Evolutionary conservation across 2,797 vertebrate genomes (phyloP), one percentile per base, ranked within the genome.

Genomic region (Megaceryle alcyon): DNA sequence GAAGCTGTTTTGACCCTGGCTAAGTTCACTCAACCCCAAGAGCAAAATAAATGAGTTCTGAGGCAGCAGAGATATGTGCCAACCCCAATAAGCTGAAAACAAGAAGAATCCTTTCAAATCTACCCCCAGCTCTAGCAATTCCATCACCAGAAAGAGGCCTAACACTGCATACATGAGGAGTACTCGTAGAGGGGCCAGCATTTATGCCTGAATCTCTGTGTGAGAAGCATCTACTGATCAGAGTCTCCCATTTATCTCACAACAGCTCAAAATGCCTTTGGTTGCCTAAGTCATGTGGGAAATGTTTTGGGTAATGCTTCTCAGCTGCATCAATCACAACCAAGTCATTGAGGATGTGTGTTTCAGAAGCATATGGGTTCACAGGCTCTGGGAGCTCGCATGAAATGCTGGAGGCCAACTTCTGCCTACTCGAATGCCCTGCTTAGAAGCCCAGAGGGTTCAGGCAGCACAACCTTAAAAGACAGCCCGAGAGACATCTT

Each of bases 261-360:
- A 59, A 49, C 76, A 46, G 72, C 68, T 49, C 80, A 78, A 72
- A 78, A 89, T 94, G 84, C 70, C 61, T 92, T 92, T 85, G 90
- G 86, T 91, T 95, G 88, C 86, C 86, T 48, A 86, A 95, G 68
- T 95, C 86, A 96, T 87, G 90, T 96, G 95, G 86, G 84, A 96
- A 95, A 92, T 85, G 91, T 64, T 93, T 88, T 61, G 88, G 68
- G 44, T 89, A 93, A 97, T 97, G 88, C 90, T 95, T 97, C 92
- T 93, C 95, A 96, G 95, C 80, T 96, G 92, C 92, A 90, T 96
- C 94, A 88, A 76, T 93, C 76, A 84, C 82, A 70, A 70, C 39
- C 75, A 92, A 96, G 96, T 91, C 95, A 76, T 96, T 18, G 17
- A 92, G 80, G 86, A 95, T 46, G 44, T 43, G 56, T 89, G 88